Conservation (phyloP, 2,113 vertebrate species). For the human region DNA sequence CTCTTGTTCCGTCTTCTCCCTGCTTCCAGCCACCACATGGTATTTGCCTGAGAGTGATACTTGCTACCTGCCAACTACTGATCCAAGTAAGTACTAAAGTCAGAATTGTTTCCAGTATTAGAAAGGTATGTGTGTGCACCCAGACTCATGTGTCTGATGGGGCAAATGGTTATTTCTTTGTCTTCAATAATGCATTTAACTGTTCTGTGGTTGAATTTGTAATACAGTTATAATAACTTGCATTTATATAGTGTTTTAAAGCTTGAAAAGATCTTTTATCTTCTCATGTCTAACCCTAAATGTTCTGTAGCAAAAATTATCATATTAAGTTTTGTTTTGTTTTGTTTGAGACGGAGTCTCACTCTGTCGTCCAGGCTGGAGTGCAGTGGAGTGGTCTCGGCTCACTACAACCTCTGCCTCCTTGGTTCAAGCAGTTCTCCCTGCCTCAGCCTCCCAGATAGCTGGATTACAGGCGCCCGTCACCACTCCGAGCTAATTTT, state of each 20-base stretch:
- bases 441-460: too few relatives aligned
- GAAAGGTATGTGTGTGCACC: not conserved
- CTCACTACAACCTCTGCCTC: too few relatives aligned
- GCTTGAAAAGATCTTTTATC: not conserved
- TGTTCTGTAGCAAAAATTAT: not conserved
- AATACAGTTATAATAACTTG: not conserved
- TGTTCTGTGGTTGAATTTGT: not conserved
- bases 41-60: not conserved
- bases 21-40: not conserved
- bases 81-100: not conserved
- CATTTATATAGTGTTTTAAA: not conserved
- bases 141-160: not conserved
- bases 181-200: not conserved
- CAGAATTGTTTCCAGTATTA: not conserved
- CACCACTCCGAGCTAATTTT: too few relatives aligned
- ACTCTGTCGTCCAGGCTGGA: too few relatives aligned
- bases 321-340: not conserved
- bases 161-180: not conserved
- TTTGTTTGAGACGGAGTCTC: too few relatives aligned
- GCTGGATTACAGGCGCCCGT: too few relatives aligned
- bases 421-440: too few relatives aligned
- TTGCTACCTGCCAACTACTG: not conserved
- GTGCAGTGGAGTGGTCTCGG: too few relatives aligned
- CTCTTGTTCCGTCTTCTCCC: not conserved
- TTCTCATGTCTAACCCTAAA: not conserved